phyloP scores from a whole-genome alignment of 2,113 vertebrate species.

The Hippoglossus stenolepis region DNA sequence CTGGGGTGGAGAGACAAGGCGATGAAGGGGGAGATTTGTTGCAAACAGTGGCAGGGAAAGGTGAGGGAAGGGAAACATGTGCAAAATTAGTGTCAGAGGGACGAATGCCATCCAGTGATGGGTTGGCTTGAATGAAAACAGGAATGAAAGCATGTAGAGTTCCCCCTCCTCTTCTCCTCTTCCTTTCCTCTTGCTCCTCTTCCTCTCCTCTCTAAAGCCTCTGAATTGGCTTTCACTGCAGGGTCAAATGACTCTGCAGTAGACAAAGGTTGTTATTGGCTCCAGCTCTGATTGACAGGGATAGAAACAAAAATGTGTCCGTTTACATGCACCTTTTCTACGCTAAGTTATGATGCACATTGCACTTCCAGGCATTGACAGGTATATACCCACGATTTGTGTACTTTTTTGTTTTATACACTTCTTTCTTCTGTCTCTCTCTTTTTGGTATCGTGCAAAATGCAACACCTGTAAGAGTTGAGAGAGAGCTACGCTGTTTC shows the following conservation, averaged over 20 bases:
- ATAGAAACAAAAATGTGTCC: no score
- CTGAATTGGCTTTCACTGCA: not conserved
- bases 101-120: not conserved
- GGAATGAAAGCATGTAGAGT: not conserved
- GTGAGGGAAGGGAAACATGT: constrained; percentile 35
- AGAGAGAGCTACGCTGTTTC: no score
- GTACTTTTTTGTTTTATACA: no score
- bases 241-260: not conserved
- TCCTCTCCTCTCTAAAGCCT: not conserved
- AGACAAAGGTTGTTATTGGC: not conserved
- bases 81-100: constrained; percentile 9
- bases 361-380: no score
- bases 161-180: not conserved
- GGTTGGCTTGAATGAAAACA: not conserved
- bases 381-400: no score
- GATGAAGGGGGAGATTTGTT: constrained; percentile 22
- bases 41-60: constrained; percentile 32
- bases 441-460: no score
- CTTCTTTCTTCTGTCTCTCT: no score
- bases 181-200: not conserved
- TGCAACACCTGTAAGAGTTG: no score
- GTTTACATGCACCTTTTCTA: no score
- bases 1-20: constrained; percentile 52
- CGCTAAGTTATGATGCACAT: no score
- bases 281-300: not conserved